These are phyloP conservation scores for Tympanuchus pallidicinctus DNA, from an alignment of 2,113 vertebrate species.

Conservation along the genomic window DNA sequence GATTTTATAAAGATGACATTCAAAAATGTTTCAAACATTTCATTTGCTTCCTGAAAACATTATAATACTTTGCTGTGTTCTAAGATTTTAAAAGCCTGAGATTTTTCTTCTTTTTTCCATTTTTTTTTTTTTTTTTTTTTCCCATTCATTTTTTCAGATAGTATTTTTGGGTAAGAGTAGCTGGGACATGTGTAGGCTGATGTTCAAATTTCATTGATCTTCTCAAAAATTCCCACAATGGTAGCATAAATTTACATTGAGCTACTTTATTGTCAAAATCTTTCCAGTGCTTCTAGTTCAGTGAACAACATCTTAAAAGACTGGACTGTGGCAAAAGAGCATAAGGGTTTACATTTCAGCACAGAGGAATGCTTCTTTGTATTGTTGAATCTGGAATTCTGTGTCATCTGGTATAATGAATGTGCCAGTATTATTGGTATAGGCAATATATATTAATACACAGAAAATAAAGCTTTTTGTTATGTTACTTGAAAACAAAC, in stretches of 20 bases:
- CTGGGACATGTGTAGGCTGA: too few species aligned
- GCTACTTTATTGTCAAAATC: not conserved
- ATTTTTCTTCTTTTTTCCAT: not conserved
- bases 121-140: not conserved
- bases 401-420: not conserved
- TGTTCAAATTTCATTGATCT: not conserved
- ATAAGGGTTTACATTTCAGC: not conserved
- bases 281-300: not conserved
- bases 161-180: not conserved
- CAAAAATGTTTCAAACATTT: not conserved
- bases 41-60: not conserved
- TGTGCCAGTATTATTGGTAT: not conserved
- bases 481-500: not conserved
- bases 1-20: not conserved
- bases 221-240: not conserved
- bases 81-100: not conserved
- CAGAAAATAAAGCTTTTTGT: too few species aligned
- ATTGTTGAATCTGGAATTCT: not conserved
- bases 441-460: too few species aligned
- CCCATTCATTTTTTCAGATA: not conserved
- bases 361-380: fast-evolving
- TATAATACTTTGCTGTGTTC: not conserved
- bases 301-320: not conserved
- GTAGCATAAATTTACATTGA: not conserved
- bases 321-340: not conserved